Base-by-base conservation (phyloP, 2,797 vertebrate species). In the Parambassis ranga region DNA sequence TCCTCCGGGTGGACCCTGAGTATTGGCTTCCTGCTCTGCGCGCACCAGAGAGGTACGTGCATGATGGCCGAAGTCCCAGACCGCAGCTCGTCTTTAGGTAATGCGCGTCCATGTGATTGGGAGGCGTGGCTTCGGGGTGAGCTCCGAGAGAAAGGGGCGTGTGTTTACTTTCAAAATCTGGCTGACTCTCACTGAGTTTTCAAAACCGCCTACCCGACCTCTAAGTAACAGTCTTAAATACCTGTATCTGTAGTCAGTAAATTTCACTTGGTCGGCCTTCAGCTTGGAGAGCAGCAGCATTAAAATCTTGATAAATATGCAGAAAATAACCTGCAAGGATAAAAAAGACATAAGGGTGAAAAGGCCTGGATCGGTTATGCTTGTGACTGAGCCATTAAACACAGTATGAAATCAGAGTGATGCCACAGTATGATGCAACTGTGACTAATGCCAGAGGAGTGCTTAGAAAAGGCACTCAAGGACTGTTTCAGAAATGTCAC, bases 191-290 rank as follows among this genome's bases (percentile, higher is more conserved):
- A n/a, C n/a, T n/a, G n/a, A n/a, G n/a, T n/a, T n/a, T n/a, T n/a
- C n/a, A n/a, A n/a, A n/a, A n/a, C n/a, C n/a, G n/a, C n/a, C n/a
- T n/a, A n/a, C n/a, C n/a, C n/a, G n/a, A n/a, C n/a, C n/a, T n/a
- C n/a, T n/a, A n/a, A 43, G 20, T 26, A 31, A 24, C 23, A 9
- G 9, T 38, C 6, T 10, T 4, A 14, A 41, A 10, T 86, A 98
- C 97, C 97, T 97, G 94, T 96, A 96, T 88, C 95, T 96, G 87
- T 98, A 99, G 85, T 98, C 94, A 6, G 93, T 94, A 60, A 96
- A 98, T 70, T 90, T 95, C 88, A 94, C 90, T 83, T 96, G 95
- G 74, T 96, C 94, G 26, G 97, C 96, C 88, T 95, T 97, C 49
- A 98, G 91, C 78, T 99, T 99, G 50, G 96, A 96, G 69, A 96